Percentiles rank a stretch among this genome's conserved stretches.
Conservation (phyloP, 2,113 vertebrate species). For the Ia io region DNA sequence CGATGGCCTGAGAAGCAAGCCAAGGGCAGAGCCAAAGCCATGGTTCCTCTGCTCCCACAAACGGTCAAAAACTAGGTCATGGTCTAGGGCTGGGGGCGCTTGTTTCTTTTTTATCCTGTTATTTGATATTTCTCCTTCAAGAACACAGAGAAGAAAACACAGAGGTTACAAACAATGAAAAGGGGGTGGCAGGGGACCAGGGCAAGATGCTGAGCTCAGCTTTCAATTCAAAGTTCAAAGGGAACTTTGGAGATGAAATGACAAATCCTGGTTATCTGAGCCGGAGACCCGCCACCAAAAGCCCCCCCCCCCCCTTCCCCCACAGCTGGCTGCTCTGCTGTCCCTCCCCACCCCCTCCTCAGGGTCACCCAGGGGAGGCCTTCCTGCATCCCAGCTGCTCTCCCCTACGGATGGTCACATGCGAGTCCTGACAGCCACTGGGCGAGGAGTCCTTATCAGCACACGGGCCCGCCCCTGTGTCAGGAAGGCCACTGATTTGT, state of each 20-base stretch:
- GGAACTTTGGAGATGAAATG: not conserved
- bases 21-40: not conserved
- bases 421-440: not conserved
- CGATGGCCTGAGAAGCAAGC: not conserved
- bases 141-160: not conserved
- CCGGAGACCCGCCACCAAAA: fast-evolving
- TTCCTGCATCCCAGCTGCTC: not conserved
- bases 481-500: not conserved
- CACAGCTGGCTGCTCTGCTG: not conserved
- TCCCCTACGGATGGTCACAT: not conserved
- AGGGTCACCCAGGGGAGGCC: fast-evolving
- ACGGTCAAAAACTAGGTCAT: not conserved
- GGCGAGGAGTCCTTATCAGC: not conserved
- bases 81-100: not conserved
- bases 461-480: not conserved
- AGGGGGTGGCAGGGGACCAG: not conserved
- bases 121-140: not conserved
- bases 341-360: not conserved
- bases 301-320: too few relatives aligned
- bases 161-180: not conserved
- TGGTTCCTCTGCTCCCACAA: not conserved
- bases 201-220: not conserved
- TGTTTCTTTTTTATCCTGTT: not conserved
- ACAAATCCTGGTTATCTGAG: not conserved
- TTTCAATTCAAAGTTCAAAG: not conserved